Evolutionary conservation across 2,113 vertebrate species (phyloP).

Genomic region (Echinops telfairi): DNA sequence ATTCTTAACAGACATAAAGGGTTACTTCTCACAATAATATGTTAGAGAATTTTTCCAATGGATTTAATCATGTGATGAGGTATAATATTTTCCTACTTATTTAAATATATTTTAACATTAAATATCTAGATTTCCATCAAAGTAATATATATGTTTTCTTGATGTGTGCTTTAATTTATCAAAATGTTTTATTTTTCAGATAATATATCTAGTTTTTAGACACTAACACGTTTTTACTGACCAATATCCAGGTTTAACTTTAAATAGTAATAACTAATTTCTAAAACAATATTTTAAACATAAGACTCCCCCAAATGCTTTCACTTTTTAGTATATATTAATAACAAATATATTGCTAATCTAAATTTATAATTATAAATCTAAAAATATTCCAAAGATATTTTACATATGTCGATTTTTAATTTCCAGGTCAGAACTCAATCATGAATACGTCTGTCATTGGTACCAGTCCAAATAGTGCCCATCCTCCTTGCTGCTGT

Average conservation of each 20-base stretch:
- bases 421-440: not conserved
- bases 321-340: not conserved
- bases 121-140: not conserved
- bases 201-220: not conserved
- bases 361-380: not conserved
- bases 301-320: not conserved
- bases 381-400: not conserved
- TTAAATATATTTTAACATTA: slow-evolving; percentile 39
- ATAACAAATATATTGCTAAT: too few species aligned
- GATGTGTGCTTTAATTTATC: not conserved
- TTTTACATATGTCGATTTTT: slow-evolving; percentile 30
- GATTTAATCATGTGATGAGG: not conserved
- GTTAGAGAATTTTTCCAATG: not conserved
- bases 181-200: not conserved
- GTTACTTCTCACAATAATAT: not conserved
- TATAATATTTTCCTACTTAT: not conserved
- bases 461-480: not conserved
- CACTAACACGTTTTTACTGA: not conserved
- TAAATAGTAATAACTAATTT: not conserved
- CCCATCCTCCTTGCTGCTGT: fast-evolving
- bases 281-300: not conserved
- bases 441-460: not conserved
- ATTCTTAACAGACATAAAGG: not conserved
- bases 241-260: not conserved
- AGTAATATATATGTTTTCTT: slow-evolving; percentile 16